phyloP scores from a whole-genome alignment of 2,888 invertebrate genomes.

The Chouioia cunea region DNA sequence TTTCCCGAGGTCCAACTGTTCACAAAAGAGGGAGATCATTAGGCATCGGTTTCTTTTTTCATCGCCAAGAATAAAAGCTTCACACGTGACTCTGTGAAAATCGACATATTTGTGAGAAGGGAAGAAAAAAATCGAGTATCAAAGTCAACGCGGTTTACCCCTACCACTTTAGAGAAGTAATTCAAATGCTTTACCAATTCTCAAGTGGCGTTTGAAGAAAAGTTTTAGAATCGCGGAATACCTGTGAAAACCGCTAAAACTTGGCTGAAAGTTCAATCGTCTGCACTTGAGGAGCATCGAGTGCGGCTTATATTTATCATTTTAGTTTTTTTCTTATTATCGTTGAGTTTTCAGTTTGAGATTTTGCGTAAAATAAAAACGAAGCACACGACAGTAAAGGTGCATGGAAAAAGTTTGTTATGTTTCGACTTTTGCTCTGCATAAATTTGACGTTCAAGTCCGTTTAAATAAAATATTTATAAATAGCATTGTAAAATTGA shows the following conservation, averaged over 20 bases:
- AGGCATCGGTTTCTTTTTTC: conserved; percentile 35
- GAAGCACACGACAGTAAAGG: too few relatives aligned
- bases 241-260: conserved; percentile 40
- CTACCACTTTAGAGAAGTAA: conserved; percentile 20
- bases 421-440: too few relatives aligned
- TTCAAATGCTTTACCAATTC: conserved; percentile 44
- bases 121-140: conserved; percentile 28
- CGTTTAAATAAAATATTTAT: too few relatives aligned
- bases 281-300: conserved; percentile 43
- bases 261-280: conserved; percentile 46
- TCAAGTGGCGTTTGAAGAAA: conserved; percentile 44
- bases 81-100: conserved; percentile 33
- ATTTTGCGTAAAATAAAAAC: too few relatives aligned
- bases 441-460: too few relatives aligned
- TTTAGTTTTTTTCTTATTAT: conserved; percentile 14
- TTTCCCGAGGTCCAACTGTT: conserved; percentile 10
- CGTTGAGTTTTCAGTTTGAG: too few relatives aligned
- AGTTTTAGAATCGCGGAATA: conserved; percentile 38
- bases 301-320: conserved; percentile 42
- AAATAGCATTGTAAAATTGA: too few relatives aligned
- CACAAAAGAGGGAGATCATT: conserved; percentile 28
- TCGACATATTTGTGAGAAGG: not conserved
- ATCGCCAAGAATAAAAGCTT: conserved; percentile 18
- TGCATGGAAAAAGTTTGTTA: too few relatives aligned
- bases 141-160: conserved; percentile 17